Evolutionary conservation across 2,113 vertebrate genomes (phyloP).

Genomic region (Corythornis madagascariensis): DNA sequence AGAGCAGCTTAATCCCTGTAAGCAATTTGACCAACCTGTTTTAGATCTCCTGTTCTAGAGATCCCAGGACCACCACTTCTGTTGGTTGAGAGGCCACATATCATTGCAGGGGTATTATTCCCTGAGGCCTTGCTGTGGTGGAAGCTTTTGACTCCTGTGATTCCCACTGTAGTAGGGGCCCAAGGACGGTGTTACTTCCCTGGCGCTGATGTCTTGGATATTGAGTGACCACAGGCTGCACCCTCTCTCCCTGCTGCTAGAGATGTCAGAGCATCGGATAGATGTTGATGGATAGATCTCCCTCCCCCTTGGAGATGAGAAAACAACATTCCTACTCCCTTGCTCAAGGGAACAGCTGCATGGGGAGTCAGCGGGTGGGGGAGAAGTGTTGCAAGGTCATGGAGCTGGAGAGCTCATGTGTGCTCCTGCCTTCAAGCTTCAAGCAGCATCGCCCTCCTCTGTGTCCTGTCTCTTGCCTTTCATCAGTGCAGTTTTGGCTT

Average conservation of each 20-base stretch:
- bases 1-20: not conserved
- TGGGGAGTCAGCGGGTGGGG: not conserved
- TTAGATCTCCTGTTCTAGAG: not conserved
- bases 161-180: not conserved
- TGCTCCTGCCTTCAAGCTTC: not conserved
- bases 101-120: not conserved
- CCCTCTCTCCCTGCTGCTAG: not conserved
- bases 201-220: not conserved
- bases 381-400: not conserved
- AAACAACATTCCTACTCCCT: not conserved
- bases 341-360: slow-evolving; percentile 1
- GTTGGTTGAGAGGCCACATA: not conserved
- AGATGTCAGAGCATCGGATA: slow-evolving; percentile 1
- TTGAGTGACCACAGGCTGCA: slow-evolving; percentile 17
- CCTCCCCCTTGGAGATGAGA: not conserved
- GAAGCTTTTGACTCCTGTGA: not conserved
- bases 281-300: slow-evolving; percentile 36
- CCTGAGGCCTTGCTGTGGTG: not conserved
- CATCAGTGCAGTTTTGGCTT: not conserved
- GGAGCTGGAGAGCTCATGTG: not conserved
- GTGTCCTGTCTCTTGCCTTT: not conserved
- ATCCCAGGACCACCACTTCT: not conserved
- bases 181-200: not conserved
- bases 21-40: not conserved
- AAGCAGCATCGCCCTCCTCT: not conserved